Conservation (phyloP, 2,113 vertebrate species). For the Fulmarus glacialis region DNA sequence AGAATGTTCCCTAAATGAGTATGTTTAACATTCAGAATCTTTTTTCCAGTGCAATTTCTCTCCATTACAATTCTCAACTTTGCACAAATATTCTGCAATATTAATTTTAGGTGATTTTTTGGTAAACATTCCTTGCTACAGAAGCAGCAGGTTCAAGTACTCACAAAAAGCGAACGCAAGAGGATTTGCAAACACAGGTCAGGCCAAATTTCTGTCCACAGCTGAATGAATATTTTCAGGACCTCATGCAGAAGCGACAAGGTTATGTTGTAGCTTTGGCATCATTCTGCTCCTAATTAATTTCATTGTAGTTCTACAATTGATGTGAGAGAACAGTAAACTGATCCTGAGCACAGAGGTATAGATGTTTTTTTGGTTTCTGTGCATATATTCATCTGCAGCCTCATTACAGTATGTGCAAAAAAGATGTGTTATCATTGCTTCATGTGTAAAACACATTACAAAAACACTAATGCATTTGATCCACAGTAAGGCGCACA, state of each 20-base stretch:
- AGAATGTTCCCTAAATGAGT: background rate
- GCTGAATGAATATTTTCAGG: background rate
- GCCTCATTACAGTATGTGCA: background rate
- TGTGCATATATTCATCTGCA: background rate
- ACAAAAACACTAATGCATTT: background rate
- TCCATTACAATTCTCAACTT: background rate
- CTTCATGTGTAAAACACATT: slow-evolving; percentile 16
- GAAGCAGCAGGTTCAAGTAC: background rate
- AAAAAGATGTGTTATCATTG: background rate
- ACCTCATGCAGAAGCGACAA: background rate
- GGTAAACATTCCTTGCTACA: background rate
- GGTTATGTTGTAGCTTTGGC: background rate
- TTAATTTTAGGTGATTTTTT: background rate
- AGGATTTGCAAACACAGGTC: background rate
- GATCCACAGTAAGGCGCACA: background rate
- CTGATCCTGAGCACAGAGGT: background rate
- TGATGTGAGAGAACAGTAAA: background rate
- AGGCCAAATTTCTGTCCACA: background rate
- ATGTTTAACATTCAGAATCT: background rate
- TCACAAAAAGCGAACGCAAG: background rate
- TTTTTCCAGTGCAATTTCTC: slow-evolving; percentile 13
- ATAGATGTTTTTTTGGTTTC: background rate
- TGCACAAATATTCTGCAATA: background rate
- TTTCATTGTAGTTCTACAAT: background rate
- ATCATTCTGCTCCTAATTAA: background rate